Evolutionary conservation across 1,140 invertebrate genomes (phyloP).

Genomic region (Stenopsyche tienmushanensis): DNA sequence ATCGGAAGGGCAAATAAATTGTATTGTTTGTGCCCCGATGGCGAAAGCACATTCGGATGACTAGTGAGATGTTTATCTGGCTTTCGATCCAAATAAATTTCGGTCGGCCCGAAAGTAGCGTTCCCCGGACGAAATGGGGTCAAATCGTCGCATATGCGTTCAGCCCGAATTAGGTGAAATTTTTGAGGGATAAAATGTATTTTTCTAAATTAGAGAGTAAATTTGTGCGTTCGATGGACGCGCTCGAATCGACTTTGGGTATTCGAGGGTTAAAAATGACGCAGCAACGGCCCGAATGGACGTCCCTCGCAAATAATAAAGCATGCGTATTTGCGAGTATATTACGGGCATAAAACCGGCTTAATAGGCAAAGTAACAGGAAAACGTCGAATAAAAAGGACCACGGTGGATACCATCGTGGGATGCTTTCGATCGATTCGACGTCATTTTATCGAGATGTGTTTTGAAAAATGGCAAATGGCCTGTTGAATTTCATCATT

Average conservation of each 20-base stretch:
- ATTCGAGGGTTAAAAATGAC: background rate
- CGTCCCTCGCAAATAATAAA: background rate
- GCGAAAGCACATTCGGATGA: background rate
- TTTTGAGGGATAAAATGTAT: background rate
- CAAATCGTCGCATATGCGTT: too few species aligned
- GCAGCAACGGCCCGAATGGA: too few species aligned
- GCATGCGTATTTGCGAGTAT: background rate
- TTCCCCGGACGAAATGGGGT: background rate
- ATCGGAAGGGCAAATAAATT: conserved; percentile 37
- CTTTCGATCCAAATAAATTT: background rate
- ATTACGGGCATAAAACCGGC: background rate
- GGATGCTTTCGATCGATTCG: too few species aligned
- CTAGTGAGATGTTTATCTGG: background rate
- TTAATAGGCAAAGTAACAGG: background rate
- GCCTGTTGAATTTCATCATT: too few species aligned
- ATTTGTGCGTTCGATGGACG: background rate
- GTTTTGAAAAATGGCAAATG: too few species aligned
- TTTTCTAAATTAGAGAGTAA: background rate
- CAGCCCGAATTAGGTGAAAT: background rate
- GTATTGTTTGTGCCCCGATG: conserved; percentile 16
- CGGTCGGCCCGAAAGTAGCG: background rate
- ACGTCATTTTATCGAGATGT: too few species aligned
- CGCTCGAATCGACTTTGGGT: background rate
- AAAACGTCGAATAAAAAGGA: background rate
- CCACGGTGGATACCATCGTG: background rate